phyloP scores from a whole-genome alignment of 2,113 vertebrate genomes.

The Fulmarus glacialis region DNA sequence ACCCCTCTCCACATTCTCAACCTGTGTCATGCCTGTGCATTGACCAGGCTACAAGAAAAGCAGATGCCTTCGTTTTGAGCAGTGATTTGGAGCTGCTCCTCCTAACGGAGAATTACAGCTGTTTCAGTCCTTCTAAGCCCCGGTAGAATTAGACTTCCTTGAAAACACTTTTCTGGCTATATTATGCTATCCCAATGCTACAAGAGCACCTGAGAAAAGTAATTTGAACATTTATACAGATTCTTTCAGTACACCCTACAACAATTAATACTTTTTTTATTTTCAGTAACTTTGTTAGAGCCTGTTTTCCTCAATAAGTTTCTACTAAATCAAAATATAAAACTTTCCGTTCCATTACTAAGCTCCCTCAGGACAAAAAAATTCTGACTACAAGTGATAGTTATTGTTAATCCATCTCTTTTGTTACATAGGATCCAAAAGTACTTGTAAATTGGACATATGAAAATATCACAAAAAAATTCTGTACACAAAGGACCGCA shows the following conservation, averaged over 20 bases:
- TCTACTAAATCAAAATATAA: not conserved
- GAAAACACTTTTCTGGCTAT: not conserved
- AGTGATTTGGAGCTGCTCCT: not conserved
- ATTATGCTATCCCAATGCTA: not conserved
- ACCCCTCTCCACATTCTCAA: not conserved
- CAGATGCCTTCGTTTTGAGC: not conserved
- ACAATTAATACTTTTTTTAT: not conserved
- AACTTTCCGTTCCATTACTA: not conserved
- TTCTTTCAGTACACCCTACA: not conserved
- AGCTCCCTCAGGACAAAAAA: not conserved
- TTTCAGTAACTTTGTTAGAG: not conserved
- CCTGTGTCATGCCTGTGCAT: too few species aligned
- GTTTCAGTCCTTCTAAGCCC: not conserved
- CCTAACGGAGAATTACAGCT: not conserved
- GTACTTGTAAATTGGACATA: not conserved
- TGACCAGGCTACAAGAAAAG: not conserved
- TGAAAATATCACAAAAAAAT: not conserved
- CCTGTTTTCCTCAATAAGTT: not conserved
- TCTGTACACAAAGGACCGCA: not conserved
- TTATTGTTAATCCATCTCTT: not conserved
- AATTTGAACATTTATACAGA: not conserved
- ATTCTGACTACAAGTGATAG: not conserved
- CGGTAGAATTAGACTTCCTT: not conserved
- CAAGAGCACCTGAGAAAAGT: not conserved
- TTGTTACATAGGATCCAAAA: not conserved